Conservation (phyloP, 2,797 vertebrate genomes). For the Tenualosa ilisha region DNA sequence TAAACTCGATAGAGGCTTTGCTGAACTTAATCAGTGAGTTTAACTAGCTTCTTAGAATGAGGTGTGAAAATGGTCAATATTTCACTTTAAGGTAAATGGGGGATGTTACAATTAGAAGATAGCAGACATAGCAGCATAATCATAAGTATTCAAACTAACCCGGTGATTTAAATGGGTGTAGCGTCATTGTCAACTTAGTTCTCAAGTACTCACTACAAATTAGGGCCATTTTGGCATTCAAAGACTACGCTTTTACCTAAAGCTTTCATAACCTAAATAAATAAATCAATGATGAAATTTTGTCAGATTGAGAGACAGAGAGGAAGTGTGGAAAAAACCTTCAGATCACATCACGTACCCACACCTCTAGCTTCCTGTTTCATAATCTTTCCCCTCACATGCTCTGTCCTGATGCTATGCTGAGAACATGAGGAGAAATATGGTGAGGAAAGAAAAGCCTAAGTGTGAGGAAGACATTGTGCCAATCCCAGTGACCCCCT, state of each 20-base stretch:
- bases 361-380: constrained; percentile 40
- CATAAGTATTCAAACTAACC: background rate
- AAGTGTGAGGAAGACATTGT: too few relatives aligned
- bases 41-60: background rate
- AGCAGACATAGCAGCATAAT: background rate
- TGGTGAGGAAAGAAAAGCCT: too few relatives aligned
- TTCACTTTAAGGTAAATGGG: background rate
- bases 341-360: background rate
- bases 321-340: background rate
- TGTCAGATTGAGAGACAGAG: background rate
- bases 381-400: too few relatives aligned
- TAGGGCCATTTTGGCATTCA: background rate
- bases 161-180: background rate
- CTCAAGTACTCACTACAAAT: too few relatives aligned
- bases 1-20: background rate
- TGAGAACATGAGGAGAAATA: background rate
- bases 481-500: too few relatives aligned
- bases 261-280: too few relatives aligned
- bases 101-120: background rate
- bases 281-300: too few relatives aligned
- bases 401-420: background rate
- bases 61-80: background rate
- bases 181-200: background rate
- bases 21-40: background rate
- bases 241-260: background rate